Evolutionary conservation across 2,888 invertebrate genomes (phyloP).

Genomic region (Ditula angustiorana): DNA sequence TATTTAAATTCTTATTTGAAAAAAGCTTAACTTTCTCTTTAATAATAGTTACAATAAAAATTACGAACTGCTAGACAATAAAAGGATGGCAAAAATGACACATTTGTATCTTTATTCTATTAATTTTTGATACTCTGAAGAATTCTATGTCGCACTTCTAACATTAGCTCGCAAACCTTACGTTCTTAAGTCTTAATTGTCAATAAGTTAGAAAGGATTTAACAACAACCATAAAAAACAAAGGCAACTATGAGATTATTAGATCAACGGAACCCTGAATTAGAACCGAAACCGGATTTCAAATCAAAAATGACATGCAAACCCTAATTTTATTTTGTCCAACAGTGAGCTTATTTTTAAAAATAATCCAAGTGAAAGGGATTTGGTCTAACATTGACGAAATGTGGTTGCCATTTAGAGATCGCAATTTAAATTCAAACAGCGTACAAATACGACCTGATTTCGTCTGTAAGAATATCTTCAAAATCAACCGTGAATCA

Average conservation of each 20-base stretch:
- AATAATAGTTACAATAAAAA: too few relatives aligned
- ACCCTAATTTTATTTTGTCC: conserved; percentile 4
- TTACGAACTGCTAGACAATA: too few relatives aligned
- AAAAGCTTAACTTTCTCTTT: too few relatives aligned
- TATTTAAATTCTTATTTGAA: too few relatives aligned
- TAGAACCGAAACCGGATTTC: not conserved
- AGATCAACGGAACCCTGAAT: conserved; percentile 11
- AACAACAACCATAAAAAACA: not conserved
- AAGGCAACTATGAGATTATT: conserved; percentile 7
- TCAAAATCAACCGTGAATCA: not conserved
- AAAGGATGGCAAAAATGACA: too few relatives aligned
- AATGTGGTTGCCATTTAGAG: not conserved
- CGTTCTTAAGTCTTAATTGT: too few relatives aligned
- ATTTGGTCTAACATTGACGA: not conserved
- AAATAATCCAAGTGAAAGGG: conserved; percentile 14
- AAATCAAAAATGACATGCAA: not conserved
- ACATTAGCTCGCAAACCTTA: too few relatives aligned
- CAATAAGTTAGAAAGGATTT: not conserved
- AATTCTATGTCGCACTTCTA: too few relatives aligned
- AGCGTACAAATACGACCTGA: not conserved
- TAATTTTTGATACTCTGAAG: too few relatives aligned
- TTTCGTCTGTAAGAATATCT: not conserved
- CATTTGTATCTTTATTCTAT: too few relatives aligned
- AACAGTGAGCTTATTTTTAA: not conserved
- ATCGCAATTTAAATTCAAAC: not conserved